A percentile compares a stretch with the other conserved stretches of the same genome.
Evolutionary conservation across 2,888 invertebrate species (phyloP).

Genomic region (Drosophila subquinaria): DNA sequence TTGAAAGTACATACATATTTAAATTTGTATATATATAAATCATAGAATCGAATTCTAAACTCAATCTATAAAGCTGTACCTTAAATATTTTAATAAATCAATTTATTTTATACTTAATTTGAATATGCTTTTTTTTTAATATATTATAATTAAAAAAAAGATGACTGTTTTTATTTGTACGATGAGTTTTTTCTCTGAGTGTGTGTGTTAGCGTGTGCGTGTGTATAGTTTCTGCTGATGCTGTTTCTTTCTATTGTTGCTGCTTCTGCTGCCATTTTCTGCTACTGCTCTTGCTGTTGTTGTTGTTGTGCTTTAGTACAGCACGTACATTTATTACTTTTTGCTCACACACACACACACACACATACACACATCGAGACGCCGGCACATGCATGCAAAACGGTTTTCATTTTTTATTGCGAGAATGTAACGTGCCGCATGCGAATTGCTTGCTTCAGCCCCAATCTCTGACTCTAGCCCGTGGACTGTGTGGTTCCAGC

Average conservation of each 20-base stretch:
- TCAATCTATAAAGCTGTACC: no score
- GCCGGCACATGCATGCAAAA: conserved; percentile 76
- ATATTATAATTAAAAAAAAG: background rate
- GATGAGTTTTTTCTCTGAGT: background rate
- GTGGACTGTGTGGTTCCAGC: conserved; percentile 16
- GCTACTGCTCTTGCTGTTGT: conserved; percentile 24
- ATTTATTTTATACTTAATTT: no score
- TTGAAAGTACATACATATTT: no score
- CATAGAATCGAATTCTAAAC: no score
- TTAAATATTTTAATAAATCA: no score
- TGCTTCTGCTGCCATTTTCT: conserved; percentile 47
- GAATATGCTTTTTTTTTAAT: background rate
- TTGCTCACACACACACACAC: conserved; percentile 44
- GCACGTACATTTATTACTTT: conserved; percentile 83
- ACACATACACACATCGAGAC: conserved; percentile 33
- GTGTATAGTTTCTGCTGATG: conserved; percentile 42
- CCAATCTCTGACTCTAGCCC: conserved; percentile 32
- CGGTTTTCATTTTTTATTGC: conserved; percentile 80
- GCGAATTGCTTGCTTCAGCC: conserved; percentile 74
- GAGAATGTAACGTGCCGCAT: conserved; percentile 79
- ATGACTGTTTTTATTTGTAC: background rate
- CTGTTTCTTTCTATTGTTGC: conserved; percentile 14
- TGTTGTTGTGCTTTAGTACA: conserved; percentile 67
- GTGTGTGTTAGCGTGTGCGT: background rate
- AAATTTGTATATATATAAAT: no score